These are phyloP conservation scores for Pyrocoelia pectoralis DNA, from an alignment of 2,888 invertebrate species.

Conservation along the genomic window DNA sequence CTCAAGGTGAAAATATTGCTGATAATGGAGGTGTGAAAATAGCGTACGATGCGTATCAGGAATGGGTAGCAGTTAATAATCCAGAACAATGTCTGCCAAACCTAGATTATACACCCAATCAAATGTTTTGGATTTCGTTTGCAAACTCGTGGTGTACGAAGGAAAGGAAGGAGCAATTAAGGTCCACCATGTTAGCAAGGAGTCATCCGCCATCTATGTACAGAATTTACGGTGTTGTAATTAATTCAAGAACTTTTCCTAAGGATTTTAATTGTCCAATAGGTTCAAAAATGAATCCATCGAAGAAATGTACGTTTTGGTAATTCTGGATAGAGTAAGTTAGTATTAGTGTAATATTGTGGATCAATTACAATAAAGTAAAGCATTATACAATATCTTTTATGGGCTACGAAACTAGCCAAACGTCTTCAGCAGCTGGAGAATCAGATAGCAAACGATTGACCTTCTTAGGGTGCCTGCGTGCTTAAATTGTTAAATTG, in stretches of 20 bases:
- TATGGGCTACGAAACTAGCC: too few species aligned
- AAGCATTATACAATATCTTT: background rate
- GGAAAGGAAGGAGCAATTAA: background rate
- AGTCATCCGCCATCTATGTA: background rate
- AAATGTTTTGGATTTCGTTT: conserved; percentile 26
- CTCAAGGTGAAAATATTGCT: conserved; percentile 26
- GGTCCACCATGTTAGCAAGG: background rate
- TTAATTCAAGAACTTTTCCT: conserved; percentile 17
- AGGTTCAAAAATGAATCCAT: conserved; percentile 22
- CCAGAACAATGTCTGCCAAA: conserved; percentile 13
- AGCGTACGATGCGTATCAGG: conserved; percentile 17
- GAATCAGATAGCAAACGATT: too few species aligned
- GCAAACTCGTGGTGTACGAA: conserved; percentile 17
- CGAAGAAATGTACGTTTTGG: conserved; percentile 12
- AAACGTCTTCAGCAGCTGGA: too few species aligned
- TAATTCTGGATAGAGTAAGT: background rate
- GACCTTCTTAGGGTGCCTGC: too few species aligned
- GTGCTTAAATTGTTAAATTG: too few species aligned
- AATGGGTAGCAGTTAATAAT: conserved; percentile 5
- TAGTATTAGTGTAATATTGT: background rate
- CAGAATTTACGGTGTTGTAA: conserved; percentile 11
- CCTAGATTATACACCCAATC: conserved; percentile 21
- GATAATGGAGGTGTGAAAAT: conserved; percentile 21
- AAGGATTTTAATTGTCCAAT: conserved; percentile 25
- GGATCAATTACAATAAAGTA: background rate